These are phyloP conservation scores for Betta splendens DNA, from an alignment of 2,797 vertebrate species.

Conservation along the genomic window DNA sequence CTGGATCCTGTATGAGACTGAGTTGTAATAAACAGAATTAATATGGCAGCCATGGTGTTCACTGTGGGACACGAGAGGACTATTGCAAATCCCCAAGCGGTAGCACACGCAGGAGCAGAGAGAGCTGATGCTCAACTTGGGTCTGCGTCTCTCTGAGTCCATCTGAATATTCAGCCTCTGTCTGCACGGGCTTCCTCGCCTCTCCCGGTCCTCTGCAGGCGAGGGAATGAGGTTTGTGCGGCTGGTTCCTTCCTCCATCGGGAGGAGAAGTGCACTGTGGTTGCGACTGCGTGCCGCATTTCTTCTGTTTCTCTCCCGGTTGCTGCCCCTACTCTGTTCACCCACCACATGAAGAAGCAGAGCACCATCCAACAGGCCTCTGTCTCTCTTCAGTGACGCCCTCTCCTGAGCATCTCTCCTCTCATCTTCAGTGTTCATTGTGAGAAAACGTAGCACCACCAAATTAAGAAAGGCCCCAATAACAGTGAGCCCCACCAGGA, in stretches of 20 bases:
- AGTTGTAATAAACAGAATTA: constrained; percentile 87
- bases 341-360: constrained; percentile 39
- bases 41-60: constrained; percentile 80
- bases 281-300: constrained; percentile 70
- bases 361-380: constrained; percentile 74
- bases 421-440: constrained; percentile 91
- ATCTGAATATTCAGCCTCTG: constrained; percentile 68
- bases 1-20: constrained; percentile 86
- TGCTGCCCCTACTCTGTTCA: constrained; percentile 40
- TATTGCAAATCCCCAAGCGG: constrained; percentile 80
- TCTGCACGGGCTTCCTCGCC: constrained; percentile 58
- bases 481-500: constrained; percentile 93
- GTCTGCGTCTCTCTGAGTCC: constrained; percentile 59
- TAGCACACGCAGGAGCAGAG: constrained; percentile 90
- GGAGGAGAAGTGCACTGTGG: constrained; percentile 85
- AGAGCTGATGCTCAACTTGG: constrained; percentile 80
- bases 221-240: constrained; percentile 88
- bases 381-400: constrained; percentile 83
- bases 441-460: constrained; percentile 94
- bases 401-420: constrained; percentile 85
- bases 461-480: constrained; percentile 97
- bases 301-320: constrained; percentile 65
- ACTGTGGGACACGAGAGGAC: constrained; percentile 74
- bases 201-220: constrained; percentile 75
- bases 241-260: constrained; percentile 87